Percentiles rank a stretch among this genome's conserved stretches.
Evolutionary conservation across 2,797 vertebrate genomes (phyloP).

Genomic region (Gymnothorax reevesii): DNA sequence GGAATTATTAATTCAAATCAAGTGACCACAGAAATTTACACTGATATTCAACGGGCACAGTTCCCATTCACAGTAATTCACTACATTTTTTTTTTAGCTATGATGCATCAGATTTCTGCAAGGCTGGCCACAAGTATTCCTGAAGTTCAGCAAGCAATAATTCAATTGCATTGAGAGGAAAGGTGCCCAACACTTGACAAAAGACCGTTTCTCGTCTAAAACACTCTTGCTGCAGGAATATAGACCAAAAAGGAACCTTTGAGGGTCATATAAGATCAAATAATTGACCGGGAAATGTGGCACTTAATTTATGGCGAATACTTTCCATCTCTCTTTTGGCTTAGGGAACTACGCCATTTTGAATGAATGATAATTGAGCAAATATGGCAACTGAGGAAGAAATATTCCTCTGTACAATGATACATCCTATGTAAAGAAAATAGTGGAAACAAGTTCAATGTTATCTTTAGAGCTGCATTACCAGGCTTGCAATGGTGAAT

Average conservation of each 20-base stretch:
- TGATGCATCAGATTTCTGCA: background rate
- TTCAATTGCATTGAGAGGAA: background rate
- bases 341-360: background rate
- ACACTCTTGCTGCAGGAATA: background rate
- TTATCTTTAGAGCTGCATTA: background rate
- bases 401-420: background rate
- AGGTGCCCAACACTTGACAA: background rate
- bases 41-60: background rate
- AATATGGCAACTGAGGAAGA: background rate
- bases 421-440: background rate
- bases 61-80: background rate
- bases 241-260: background rate
- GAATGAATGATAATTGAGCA: background rate
- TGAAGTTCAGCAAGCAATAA: background rate
- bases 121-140: background rate
- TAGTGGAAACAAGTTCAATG: background rate
- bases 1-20: background rate
- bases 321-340: background rate
- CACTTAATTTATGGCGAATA: background rate
- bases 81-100: background rate
- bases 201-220: background rate
- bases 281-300: background rate
- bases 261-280: background rate
- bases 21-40: background rate
- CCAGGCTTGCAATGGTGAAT: background rate